Conservation (phyloP, 2,113 vertebrate genomes). For the Motacilla alba region DNA sequence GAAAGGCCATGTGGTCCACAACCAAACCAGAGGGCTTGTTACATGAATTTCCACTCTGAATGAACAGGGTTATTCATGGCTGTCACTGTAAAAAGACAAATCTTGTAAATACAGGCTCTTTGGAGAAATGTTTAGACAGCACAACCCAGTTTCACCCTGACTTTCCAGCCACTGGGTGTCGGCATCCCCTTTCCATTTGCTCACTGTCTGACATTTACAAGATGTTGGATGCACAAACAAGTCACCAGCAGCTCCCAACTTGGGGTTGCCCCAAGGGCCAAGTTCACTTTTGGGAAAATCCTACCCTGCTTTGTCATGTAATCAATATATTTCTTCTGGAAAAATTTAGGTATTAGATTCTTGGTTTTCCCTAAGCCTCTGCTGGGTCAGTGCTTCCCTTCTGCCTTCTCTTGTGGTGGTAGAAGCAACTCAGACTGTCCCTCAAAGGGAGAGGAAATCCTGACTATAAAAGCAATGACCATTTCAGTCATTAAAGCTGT, state of each 20-base stretch:
- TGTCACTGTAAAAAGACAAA: neutral
- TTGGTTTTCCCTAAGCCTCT: neutral
- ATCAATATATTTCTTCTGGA: neutral
- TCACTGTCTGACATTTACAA: accelerated
- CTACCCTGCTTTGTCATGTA: neutral
- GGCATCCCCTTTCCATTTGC: neutral
- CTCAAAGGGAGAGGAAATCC: neutral
- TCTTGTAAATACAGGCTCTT: neutral
- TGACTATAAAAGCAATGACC: neutral
- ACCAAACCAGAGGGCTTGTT: neutral
- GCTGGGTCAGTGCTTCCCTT: neutral
- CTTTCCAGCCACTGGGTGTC: neutral
- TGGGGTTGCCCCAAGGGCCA: neutral
- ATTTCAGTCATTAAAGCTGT: neutral
- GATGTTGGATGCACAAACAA: neutral
- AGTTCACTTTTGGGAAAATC: neutral
- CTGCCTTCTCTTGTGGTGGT: neutral
- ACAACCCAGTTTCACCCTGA: neutral
- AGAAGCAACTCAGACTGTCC: neutral
- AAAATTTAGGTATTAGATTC: neutral
- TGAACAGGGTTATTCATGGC: neutral
- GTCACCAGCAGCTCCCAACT: neutral
- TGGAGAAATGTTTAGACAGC: neutral
- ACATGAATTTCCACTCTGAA: neutral
- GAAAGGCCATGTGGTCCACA: neutral